These are phyloP conservation scores for Anagrus nilaparvatae DNA, from an alignment of 1,140 invertebrate species.

Conservation along the genomic window DNA sequence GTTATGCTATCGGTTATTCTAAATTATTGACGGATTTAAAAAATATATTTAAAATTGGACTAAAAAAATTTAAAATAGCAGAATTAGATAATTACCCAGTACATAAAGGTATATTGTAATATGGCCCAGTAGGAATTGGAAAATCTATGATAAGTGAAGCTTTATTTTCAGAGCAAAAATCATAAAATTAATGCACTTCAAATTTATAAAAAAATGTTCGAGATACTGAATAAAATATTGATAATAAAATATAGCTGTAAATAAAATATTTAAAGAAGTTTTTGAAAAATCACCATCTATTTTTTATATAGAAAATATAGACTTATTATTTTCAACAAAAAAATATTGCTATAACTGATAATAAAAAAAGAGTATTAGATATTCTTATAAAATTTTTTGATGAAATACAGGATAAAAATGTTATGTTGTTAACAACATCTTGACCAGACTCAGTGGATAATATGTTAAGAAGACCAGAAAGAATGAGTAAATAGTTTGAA, in stretches of 20 bases:
- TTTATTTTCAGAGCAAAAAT: constrained; percentile 46
- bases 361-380: constrained; percentile 62
- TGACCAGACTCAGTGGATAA: constrained; percentile 60
- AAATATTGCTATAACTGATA: constrained; percentile 50
- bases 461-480: constrained; percentile 61
- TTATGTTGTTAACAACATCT: constrained; percentile 67
- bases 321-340: constrained; percentile 61
- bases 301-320: constrained; percentile 70
- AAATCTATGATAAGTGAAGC: constrained; percentile 76
- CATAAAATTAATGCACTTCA: constrained; percentile 51
- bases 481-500: constrained; percentile 79
- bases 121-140: constrained; percentile 77
- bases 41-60: constrained; percentile 45
- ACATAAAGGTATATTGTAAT: constrained; percentile 63
- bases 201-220: constrained; percentile 62
- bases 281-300: constrained; percentile 54
- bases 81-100: constrained; percentile 42
- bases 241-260: too few species aligned
- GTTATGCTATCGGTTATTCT: constrained; percentile 50
- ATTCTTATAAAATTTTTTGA: constrained; percentile 62
- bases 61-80: constrained; percentile 36
- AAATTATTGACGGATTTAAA: constrained; percentile 48
- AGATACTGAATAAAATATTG: constrained; percentile 69
- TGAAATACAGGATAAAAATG: constrained; percentile 44
- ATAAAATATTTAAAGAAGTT: constrained; percentile 57